These are phyloP conservation scores for Lepidonotus clava DNA, from an alignment of 2,888 invertebrate genomes.

Conservation along the genomic window DNA sequence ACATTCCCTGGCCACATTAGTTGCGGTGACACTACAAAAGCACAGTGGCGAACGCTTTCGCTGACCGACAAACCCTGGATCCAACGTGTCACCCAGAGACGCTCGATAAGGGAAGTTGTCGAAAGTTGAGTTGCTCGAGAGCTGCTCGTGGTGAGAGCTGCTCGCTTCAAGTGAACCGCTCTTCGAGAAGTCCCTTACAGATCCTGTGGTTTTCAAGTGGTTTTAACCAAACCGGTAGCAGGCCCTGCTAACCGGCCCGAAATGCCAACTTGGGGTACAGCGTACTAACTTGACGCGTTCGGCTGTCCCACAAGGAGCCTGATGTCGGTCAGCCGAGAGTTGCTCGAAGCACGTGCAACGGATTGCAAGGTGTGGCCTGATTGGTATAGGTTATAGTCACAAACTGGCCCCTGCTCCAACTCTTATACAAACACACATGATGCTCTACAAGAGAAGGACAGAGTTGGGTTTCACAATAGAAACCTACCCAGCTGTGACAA, in stretches of 20 bases:
- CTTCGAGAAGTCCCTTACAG: not conserved
- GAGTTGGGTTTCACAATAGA: not conserved
- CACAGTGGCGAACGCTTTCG: conserved; percentile 40
- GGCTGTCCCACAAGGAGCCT: conserved; percentile 22
- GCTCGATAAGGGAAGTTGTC: not conserved
- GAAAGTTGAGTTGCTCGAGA: not conserved
- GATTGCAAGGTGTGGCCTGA: conserved; percentile 32
- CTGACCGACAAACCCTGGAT: conserved; percentile 58
- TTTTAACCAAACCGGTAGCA: not conserved
- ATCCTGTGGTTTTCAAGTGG: conserved; percentile 15
- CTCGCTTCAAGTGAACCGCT: no score
- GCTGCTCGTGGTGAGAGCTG: not conserved
- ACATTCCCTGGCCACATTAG: not conserved
- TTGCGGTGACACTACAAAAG: conserved; percentile 44
- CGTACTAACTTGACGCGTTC: conserved; percentile 9
- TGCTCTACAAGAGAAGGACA: not conserved
- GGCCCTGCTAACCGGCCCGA: not conserved
- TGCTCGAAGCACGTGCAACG: not conserved
- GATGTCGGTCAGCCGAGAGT: not conserved
- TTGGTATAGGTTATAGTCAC: not conserved
- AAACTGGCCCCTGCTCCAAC: not conserved
- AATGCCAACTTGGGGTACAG: not conserved
- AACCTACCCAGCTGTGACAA: not conserved
- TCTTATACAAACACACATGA: not conserved
- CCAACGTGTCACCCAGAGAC: conserved; percentile 65